These are phyloP conservation scores for Podabrus alpinus DNA, from an alignment of 2,888 invertebrate species.

Conservation along the genomic window DNA sequence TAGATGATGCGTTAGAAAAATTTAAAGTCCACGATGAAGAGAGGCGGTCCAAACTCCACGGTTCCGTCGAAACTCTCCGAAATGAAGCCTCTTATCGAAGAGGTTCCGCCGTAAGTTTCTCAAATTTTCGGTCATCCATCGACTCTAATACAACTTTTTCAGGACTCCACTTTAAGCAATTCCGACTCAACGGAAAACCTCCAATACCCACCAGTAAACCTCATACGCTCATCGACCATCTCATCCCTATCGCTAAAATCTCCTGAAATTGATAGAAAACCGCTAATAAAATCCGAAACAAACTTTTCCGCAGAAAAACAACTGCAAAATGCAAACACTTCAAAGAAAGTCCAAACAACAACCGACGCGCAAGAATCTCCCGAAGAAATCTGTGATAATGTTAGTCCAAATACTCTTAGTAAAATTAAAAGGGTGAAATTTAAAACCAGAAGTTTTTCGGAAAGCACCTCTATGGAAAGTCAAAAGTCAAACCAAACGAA, in stretches of 20 bases:
- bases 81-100: conserved; percentile 47
- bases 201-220: conserved; percentile 14
- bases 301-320: not conserved
- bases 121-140: not conserved
- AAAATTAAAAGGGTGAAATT: conserved; percentile 22
- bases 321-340: not conserved
- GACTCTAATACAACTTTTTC: not conserved
- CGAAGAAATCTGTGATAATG: conserved; percentile 25
- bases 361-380: conserved; percentile 15
- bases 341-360: not conserved
- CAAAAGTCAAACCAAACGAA: conserved; percentile 6
- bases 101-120: conserved; percentile 52
- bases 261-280: conserved; percentile 38
- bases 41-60: conserved; percentile 44
- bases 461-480: conserved; percentile 7
- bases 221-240: conserved; percentile 38
- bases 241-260: conserved; percentile 38
- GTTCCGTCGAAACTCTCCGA: conserved; percentile 44
- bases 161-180: conserved; percentile 9
- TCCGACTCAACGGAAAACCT: conserved; percentile 3
- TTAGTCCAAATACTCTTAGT: conserved; percentile 19
- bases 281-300: conserved; percentile 19
- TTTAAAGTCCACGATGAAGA: conserved; percentile 83
- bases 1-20: conserved; percentile 87
- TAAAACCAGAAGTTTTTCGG: conserved; percentile 23